Evolutionary conservation across 2,888 invertebrate species (phyloP).

Genomic region (Crossocerus cetratus): DNA sequence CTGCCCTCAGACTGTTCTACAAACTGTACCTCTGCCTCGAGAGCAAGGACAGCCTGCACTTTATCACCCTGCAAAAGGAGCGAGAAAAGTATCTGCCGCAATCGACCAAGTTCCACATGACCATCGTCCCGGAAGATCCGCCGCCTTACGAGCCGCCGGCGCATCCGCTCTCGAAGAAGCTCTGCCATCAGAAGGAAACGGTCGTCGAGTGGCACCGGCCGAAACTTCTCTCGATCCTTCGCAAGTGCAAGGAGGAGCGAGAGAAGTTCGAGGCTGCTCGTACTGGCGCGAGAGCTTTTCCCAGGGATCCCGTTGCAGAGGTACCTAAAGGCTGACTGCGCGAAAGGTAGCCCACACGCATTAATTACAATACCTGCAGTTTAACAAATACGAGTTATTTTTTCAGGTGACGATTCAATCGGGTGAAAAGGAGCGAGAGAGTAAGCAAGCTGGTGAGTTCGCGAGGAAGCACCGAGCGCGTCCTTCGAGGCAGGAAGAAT

Average conservation of each 20-base stretch:
- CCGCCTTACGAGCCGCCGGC: slow-evolving; percentile 33
- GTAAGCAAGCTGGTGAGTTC: slow-evolving; percentile 48
- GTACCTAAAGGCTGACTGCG: slow-evolving; percentile 13
- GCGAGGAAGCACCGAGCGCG: slow-evolving; percentile 14
- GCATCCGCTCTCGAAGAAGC: slow-evolving; percentile 76
- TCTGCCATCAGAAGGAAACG: slow-evolving; percentile 78
- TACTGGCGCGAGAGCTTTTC: neutral
- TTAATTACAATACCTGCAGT: no score
- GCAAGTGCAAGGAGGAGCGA: slow-evolving; percentile 76
- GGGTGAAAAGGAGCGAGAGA: neutral
- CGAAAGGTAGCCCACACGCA: neutral
- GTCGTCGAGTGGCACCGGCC: slow-evolving; percentile 80
- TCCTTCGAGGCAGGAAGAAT: neutral
- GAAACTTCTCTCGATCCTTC: slow-evolving; percentile 77
- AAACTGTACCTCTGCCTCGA: slow-evolving; percentile 81
- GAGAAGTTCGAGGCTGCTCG: slow-evolving; percentile 69
- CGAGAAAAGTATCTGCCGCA: slow-evolving; percentile 61
- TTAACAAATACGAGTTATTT: no score
- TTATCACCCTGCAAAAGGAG: slow-evolving; percentile 78
- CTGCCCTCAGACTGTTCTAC: slow-evolving; percentile 80
- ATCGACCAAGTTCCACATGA: slow-evolving; percentile 65
- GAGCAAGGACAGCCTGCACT: slow-evolving; percentile 79
- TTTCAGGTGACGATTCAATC: no score
- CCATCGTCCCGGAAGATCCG: slow-evolving; percentile 53
- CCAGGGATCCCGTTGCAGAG: neutral